Conservation (phyloP, 2,113 vertebrate genomes). For the Brachypteracias leptosomus region DNA sequence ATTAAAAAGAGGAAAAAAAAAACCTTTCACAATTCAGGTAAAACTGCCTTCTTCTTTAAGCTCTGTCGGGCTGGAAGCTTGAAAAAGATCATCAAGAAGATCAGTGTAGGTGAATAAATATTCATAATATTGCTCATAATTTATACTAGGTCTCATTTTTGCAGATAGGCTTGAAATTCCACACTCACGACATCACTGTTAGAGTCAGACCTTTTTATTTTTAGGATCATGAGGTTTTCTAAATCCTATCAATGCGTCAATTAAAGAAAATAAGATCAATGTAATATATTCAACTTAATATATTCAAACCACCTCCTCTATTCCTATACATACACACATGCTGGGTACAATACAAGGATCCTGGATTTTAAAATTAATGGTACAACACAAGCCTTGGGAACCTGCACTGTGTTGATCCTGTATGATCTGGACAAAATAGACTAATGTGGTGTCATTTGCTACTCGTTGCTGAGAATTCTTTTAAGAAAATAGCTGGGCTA, state of each 20-base stretch:
- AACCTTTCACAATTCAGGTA: slow-evolving; percentile 28
- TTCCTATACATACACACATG: neutral
- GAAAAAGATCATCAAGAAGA: slow-evolving; percentile 44
- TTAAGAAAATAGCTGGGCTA: neutral
- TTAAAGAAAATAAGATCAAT: neutral
- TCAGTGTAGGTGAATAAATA: slow-evolving; percentile 50
- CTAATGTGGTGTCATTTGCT: neutral
- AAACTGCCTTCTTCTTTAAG: neutral
- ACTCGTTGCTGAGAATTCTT: neutral
- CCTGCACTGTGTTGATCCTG: neutral
- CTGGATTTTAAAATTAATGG: neutral
- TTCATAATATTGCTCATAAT: slow-evolving; percentile 54
- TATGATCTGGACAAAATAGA: neutral
- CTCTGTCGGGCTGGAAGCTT: slow-evolving; percentile 1
- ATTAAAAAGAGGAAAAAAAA: slow-evolving; percentile 53
- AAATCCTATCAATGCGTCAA: neutral
- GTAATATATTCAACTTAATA: neutral
- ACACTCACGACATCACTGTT: neutral
- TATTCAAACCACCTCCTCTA: neutral
- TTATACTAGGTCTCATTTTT: slow-evolving; percentile 37
- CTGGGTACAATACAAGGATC: neutral
- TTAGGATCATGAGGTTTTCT: neutral
- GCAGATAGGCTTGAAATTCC: neutral
- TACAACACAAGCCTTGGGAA: neutral
- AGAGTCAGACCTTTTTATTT: neutral